Evolutionary conservation across 2,888 invertebrate genomes (phyloP), one percentile per base, ranked within the genome.

Genomic region (Luperina nickerlii): DNA sequence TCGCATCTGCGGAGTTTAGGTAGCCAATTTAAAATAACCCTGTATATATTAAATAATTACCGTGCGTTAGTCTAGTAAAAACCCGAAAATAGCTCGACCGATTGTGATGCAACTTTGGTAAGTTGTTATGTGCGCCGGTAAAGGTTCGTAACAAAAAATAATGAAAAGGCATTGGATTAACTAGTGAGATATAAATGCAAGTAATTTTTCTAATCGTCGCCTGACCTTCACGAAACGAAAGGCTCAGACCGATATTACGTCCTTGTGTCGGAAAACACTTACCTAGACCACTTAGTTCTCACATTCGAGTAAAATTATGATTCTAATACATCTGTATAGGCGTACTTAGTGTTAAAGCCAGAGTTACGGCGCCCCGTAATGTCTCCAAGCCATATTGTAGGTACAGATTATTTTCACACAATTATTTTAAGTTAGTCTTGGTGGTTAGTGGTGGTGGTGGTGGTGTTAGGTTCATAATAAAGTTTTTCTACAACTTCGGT

Each of bases 161-260:
- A 48, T 48, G 48, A 5, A 51, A 57, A 57, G 24, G 20, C 8
- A 54, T 24, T 54, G 54, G 20, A 9, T 54, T 57, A 57, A 3
- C 54, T 20, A n/a, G n/a, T n/a, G n/a, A 71, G 42, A 57, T 57
- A 82, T 60, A 77, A 72, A 87, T 75, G 65, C 68, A 18, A 71
- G 75, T 74, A 70, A 70, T 87, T 87, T 86, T 89, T 88, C 84
- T 88, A 87, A 86, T 79, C 82, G 70, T 71, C 42, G 62, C 32
- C 9, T 89, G 86, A 89, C 88, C 89, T 88, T 86, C 81, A 74
- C 32, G 13, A 82, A 88, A 86, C 63, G 88, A 88, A 88, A 88
- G 89, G 88, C 86, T 89, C 32, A 11, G 68, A 8, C 70, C 20
- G 70, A 84, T 79, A 87, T 87, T 57, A 83, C 75, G 88, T 88